Evolutionary conservation across 2,797 vertebrate species (phyloP), one percentile per base, ranked within the genome.

Genomic region (Forpus xanthops): DNA sequence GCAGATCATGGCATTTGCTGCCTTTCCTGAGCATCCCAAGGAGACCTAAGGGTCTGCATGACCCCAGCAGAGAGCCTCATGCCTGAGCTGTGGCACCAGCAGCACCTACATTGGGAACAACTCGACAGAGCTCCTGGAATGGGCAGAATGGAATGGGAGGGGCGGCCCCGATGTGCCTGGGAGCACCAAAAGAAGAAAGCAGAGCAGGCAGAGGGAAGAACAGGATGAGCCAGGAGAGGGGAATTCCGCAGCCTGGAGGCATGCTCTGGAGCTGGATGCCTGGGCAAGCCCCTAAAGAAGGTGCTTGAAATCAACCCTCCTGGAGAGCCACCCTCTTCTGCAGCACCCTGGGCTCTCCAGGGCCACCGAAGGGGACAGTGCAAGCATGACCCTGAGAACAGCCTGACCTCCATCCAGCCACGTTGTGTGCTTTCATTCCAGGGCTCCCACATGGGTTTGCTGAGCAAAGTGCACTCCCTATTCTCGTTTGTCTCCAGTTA

Each of bases 231-330:
- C 76, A 60, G 0, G 25, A 75, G 80, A 90, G 93, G 77, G 93
- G 85, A 94, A 89, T 84, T 94, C 85, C 76, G 71, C 70, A 74
- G 78, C 96, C 44, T 5, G 52, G 42, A 65, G 91, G 79, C 33
- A 65, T 15, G 81, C 41, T 58, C 15, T 9, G 0, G 8, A 75
- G 77, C 66, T 73, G 80, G 80, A 87, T 58, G 80, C 64, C 92
- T 30, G 89, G 86, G 71, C 79, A 94, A 73, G 77, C 67, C 74
- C 33, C 50, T 35, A n/a, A 28, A 84, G 90, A 35, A 76, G 50
- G 21, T 23, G 53, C 9, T 56, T 8, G 53, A 3, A 9, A n/a
- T 21, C 31, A 55, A 52, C 28, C 16, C 50, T 52, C 28, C 50
- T 18, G 28, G 15, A 50, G 49, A 50, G 8, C 30, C 52, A 55